Percentiles rank a stretch among this genome's conserved stretches.
These are phyloP conservation scores for Microtus richardsoni DNA, from an alignment of 2,113 vertebrate species.

Conservation along the genomic window DNA sequence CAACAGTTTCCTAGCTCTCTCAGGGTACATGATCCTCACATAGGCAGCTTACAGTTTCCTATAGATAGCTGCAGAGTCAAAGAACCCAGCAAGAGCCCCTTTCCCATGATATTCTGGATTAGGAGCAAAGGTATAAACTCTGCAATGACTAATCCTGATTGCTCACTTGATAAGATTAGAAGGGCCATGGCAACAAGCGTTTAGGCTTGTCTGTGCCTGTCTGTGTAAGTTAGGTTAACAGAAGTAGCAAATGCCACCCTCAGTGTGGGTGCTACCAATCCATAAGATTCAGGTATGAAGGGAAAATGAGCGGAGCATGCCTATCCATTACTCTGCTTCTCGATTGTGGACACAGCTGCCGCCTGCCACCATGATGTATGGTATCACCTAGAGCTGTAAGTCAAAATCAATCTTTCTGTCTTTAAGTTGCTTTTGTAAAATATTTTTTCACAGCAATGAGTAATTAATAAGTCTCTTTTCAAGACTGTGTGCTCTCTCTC, in stretches of 20 bases:
- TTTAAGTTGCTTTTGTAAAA: background rate
- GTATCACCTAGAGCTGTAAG: no score
- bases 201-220: background rate
- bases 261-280: background rate
- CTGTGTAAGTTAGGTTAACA: background rate
- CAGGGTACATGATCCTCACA: background rate
- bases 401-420: background rate
- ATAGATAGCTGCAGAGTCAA: no score
- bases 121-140: background rate
- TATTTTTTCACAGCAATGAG: background rate
- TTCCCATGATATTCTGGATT: background rate
- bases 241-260: background rate
- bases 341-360: background rate
- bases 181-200: background rate
- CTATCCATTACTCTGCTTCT: background rate
- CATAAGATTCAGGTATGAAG: background rate
- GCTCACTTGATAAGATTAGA: no score
- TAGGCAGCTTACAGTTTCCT: fast-evolving
- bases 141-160: background rate
- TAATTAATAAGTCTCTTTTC: background rate
- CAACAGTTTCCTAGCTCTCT: background rate
- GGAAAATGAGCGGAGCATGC: fast-evolving
- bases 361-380: background rate
- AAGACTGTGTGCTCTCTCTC: background rate
- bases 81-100: background rate